Evolutionary conservation across 2,888 invertebrate genomes (phyloP), one percentile per base, ranked within the genome.

Genomic region (Caenorhabditis wallacei): DNA sequence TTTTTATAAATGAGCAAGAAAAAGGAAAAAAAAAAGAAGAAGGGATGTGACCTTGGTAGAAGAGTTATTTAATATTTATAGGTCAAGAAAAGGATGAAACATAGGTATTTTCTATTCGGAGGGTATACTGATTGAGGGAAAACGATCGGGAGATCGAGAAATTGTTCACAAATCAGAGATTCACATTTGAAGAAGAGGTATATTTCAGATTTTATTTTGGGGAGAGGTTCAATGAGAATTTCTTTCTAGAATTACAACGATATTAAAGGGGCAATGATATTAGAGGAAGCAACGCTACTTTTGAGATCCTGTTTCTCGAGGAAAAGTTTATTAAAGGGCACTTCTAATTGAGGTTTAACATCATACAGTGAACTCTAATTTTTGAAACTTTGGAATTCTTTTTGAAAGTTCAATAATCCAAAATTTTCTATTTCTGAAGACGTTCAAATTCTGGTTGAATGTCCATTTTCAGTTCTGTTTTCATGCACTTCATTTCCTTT

Each of bases 1-100:
- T 76, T 68, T 68, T 76, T 76, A 76, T 76, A 76, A 76, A 76
- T 76, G 76, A 76, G 76, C 40, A 64, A 0, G 24, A 37, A 24
- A 18, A n/a, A 24, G 10, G 24, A 37, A 24, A 20, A 18, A 37
- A 37, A 20, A 18, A 37, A 37, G 24, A 43, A 24, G 13, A 53
- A 35, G n/a, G 46, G 46, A 35, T 53, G 66, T 51, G 66, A 35
- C 22, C 22, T 53, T 26, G 66, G 30, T 11, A 22, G 8, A 30
- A 30, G 43, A n/a, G 63, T 13, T 46, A 75, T 76, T 40, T 76
- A 76, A 76, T 76, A 76, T 76, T 76, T 24, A 76, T 76, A 46
- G 59, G 57, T 64, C 22, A 37, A 72, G 64, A n/a, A 30, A 30
- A 30, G 30, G 63, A 63, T 64, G 56, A n/a, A 54, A 30, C 51